phyloP scores from a whole-genome alignment of 2,797 vertebrate species.

The Pipistrellus nathusii region DNA sequence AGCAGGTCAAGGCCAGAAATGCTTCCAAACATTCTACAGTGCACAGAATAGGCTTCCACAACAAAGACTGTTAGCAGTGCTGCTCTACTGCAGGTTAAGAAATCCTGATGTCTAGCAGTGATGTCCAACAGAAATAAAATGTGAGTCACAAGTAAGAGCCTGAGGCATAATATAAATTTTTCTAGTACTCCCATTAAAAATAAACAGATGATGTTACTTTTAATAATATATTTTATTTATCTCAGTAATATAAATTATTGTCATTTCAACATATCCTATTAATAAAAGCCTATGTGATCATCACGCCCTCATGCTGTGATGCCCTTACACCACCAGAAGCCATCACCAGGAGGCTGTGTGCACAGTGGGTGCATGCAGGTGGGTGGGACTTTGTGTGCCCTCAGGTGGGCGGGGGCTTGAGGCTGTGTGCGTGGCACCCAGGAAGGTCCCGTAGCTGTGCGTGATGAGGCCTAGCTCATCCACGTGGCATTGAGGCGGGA shows the following conservation, averaged over 20 bases:
- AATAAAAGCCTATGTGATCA: too few relatives aligned
- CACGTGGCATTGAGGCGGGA: too few relatives aligned
- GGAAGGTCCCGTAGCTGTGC: too few relatives aligned
- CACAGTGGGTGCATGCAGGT: too few relatives aligned
- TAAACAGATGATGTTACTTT: not conserved
- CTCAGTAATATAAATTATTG: not conserved
- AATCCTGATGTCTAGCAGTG: not conserved
- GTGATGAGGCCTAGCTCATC: too few relatives aligned
- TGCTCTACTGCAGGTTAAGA: not conserved
- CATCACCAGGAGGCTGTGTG: too few relatives aligned
- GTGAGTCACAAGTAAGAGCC: conserved; percentile 1
- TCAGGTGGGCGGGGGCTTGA: too few relatives aligned
- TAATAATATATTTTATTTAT: conserved; percentile 46
- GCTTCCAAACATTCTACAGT: not conserved
- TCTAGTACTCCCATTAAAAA: not conserved
- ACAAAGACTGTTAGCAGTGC: not conserved
- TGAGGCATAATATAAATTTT: not conserved
- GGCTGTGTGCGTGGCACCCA: too few relatives aligned
- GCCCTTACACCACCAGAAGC: too few relatives aligned
- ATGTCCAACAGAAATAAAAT: not conserved
- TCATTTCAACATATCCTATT: not conserved
- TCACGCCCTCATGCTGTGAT: too few relatives aligned
- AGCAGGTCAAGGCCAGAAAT: not conserved
- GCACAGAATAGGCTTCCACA: not conserved
- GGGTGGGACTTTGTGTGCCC: too few relatives aligned